Evolutionary conservation across 2,113 vertebrate genomes (phyloP), one percentile per base, ranked within the genome.

Genomic region (Siniperca knerii): DNA sequence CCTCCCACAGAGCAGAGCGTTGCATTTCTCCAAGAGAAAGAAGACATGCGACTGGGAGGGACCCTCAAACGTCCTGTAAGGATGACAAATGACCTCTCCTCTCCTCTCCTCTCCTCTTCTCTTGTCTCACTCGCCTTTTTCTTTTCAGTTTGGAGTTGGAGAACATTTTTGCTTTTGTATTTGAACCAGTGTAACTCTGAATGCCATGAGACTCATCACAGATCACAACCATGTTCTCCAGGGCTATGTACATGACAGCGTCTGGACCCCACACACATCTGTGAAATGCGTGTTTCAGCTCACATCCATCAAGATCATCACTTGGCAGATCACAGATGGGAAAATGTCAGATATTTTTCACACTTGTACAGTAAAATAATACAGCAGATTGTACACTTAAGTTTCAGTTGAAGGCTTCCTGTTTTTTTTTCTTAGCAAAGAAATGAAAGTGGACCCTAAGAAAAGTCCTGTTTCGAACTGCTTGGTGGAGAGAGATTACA

Each of bases 361-460:
- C 82, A 84, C 75, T 68, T 87, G 84, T 90, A 90, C 84, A 92
- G 88, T 85, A 35, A 88, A 83, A 71, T 54, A 67, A 75, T 76
- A 54, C 68, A 58, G 75, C 65, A 68, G 87, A 89, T 87, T 86
- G 76, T 92, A 83, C 75, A 42, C 68, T 84, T 81, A 54, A 75
- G 79, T 86, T 84, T 81, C 69, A 75, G 52, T 77, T 89, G 78
- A 86, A 89, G 76, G 81, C 67, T 88, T 77, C 48, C 75, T 67
- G 33, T 82, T 84, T 29, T 13, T 73, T 29, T 40, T 77, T 74
- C 37, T 81, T 66, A 81, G 73, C 46, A n/a, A 68, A 74, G 77
- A 71, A 81, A 86, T 69, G 72, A 75, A 71, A 81, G 85, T 66
- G 64, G 62, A 85, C 42, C 50, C 50, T 54, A 12, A 29, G 44